These are phyloP conservation scores for Ctenicera cuprea DNA, from an alignment of 2,888 invertebrate species.

Conservation along the genomic window DNA sequence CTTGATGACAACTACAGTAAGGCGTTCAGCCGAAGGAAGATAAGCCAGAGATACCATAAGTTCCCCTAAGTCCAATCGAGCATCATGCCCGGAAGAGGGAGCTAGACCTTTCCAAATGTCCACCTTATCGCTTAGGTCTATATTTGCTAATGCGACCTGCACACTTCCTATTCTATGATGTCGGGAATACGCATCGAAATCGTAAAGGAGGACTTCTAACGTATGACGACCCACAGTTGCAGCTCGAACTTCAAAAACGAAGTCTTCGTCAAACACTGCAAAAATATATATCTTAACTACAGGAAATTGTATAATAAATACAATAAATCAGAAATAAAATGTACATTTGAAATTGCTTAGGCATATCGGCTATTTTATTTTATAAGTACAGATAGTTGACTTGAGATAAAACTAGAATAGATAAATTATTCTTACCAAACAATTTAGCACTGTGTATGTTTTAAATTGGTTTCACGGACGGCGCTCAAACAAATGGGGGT, in stretches of 20 bases:
- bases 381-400: too few relatives aligned
- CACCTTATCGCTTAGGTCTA: constrained; percentile 76
- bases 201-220: constrained; percentile 79
- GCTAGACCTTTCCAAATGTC: constrained; percentile 76
- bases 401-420: too few relatives aligned
- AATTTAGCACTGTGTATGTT: too few relatives aligned
- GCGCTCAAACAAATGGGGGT: too few relatives aligned
- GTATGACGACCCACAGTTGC: constrained; percentile 74
- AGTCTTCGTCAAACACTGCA: constrained; percentile 81
- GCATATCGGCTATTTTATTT: too few relatives aligned
- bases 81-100: constrained; percentile 74
- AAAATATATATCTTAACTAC: constrained; percentile 10
- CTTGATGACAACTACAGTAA: constrained; percentile 77
- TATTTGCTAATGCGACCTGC: constrained; percentile 75
- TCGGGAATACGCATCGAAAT: constrained; percentile 79
- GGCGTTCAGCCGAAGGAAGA: constrained; percentile 75
- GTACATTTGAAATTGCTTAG: too few relatives aligned
- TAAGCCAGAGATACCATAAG: constrained; percentile 76
- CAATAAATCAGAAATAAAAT: too few relatives aligned
- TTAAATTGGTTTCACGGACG: too few relatives aligned
- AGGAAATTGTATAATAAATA: not conserved
- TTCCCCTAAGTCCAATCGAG: constrained; percentile 74
- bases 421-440: too few relatives aligned
- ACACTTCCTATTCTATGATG: constrained; percentile 80
- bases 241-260: constrained; percentile 79